phyloP scores from a whole-genome alignment of 2,888 invertebrate species.

The Auanema freiburgensis region DNA sequence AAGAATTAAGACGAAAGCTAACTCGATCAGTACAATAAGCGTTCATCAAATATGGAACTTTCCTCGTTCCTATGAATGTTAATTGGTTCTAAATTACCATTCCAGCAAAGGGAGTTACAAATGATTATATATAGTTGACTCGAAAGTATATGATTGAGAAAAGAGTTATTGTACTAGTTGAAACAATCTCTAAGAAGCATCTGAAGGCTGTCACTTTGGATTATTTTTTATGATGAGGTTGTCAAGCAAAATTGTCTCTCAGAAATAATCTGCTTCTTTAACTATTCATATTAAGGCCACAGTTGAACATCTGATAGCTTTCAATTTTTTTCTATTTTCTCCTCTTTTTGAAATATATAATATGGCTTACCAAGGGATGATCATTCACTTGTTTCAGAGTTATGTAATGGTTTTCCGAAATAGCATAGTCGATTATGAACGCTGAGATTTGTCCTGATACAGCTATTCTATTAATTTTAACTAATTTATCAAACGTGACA shows the following conservation, averaged over 20 bases:
- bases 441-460: slow-evolving; percentile 55
- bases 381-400: slow-evolving; percentile 41
- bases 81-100: too few species aligned
- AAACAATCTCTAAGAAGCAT: too few species aligned
- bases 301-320: neutral
- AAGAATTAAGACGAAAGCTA: neutral
- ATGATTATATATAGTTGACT: too few species aligned
- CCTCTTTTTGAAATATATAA: neutral
- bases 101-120: too few species aligned
- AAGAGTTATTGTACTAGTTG: too few species aligned
- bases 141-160: too few species aligned
- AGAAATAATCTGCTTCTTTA: neutral
- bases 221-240: slow-evolving; percentile 2
- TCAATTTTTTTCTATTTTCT: slow-evolving; percentile 6
- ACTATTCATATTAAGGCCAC: neutral
- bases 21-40: neutral
- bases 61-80: too few species aligned
- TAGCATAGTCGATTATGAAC: slow-evolving; percentile 44
- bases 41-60: too few species aligned
- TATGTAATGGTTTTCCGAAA: slow-evolving; percentile 46
- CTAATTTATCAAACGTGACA: slow-evolving; percentile 22
- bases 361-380: slow-evolving; percentile 36
- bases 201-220: neutral
- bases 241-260: neutral
- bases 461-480: slow-evolving; percentile 40